These are phyloP conservation scores for Calcarius lapponicus DNA, from an alignment of 2,797 vertebrate genomes.

Conservation along the genomic window DNA sequence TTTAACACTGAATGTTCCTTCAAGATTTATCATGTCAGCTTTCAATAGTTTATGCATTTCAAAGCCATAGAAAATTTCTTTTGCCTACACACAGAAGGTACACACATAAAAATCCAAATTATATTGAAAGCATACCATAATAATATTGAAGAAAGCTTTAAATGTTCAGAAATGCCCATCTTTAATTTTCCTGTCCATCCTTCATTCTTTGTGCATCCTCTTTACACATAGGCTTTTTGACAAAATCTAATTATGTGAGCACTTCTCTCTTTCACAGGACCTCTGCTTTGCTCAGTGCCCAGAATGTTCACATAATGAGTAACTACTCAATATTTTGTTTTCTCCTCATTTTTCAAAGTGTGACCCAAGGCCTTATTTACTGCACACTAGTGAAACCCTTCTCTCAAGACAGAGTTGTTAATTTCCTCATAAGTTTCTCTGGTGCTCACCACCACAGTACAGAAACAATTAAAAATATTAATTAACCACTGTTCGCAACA, in stretches of 20 bases:
- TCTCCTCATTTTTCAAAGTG: conserved; percentile 22
- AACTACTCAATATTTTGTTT: conserved; percentile 44
- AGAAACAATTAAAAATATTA: conserved; percentile 63
- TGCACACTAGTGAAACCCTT: conserved; percentile 15
- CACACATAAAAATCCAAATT: background rate
- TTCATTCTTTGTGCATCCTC: background rate
- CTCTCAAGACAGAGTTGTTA: conserved; percentile 44
- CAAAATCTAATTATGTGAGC: conserved; percentile 34
- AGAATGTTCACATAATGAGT: conserved; percentile 32
- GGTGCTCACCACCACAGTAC: background rate
- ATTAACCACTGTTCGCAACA: conserved; percentile 32
- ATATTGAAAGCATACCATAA: background rate
- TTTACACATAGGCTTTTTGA: background rate
- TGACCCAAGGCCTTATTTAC: conserved; percentile 48
- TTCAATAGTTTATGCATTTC: background rate
- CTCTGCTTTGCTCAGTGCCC: background rate
- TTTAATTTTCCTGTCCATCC: background rate
- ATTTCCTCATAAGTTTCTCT: conserved; percentile 39
- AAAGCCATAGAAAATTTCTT: background rate
- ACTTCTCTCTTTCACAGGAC: background rate
- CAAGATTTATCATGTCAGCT: background rate
- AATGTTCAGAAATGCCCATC: background rate
- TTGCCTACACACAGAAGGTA: background rate
- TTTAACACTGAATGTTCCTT: background rate
- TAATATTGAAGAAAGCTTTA: background rate